Percentiles rank a stretch among this genome's conserved stretches.
Evolutionary conservation across 2,888 invertebrate genomes (phyloP).

Genomic region (Apamea monoglypha): DNA sequence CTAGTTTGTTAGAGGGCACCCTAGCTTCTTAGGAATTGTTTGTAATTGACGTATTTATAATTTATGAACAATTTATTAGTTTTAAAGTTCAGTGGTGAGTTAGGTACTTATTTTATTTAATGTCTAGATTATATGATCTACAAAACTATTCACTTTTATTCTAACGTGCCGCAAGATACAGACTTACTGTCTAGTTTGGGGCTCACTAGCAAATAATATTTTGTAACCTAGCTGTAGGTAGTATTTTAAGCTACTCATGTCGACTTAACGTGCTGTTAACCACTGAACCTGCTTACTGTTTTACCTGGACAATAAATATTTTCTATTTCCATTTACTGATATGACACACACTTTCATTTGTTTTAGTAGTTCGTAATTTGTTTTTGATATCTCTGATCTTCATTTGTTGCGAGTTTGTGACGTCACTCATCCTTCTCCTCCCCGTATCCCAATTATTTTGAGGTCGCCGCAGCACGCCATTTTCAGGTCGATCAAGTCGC

Average conservation of each 20-base stretch:
- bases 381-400: background rate
- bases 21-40: conserved; percentile 48
- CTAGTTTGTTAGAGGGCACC: conserved; percentile 52
- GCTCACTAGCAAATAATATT: too few species aligned
- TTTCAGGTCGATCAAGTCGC: background rate
- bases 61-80: conserved; percentile 39
- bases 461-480: background rate
- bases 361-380: background rate
- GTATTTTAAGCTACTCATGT: too few species aligned
- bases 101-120: background rate
- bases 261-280: too few species aligned
- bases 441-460: background rate
- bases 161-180: too few species aligned
- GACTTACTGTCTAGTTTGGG: too few species aligned
- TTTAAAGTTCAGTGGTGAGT: conserved; percentile 37
- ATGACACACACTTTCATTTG: background rate
- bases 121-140: background rate
- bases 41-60: conserved; percentile 56
- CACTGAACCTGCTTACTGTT: too few species aligned
- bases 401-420: background rate
- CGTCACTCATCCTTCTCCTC: background rate
- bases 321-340: background rate
- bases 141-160: background rate
- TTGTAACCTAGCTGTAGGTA: too few species aligned
- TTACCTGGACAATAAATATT: too few species aligned